Evolutionary conservation across 2,797 vertebrate genomes (phyloP).

Genomic region (Melanogrammus aeglefinus): DNA sequence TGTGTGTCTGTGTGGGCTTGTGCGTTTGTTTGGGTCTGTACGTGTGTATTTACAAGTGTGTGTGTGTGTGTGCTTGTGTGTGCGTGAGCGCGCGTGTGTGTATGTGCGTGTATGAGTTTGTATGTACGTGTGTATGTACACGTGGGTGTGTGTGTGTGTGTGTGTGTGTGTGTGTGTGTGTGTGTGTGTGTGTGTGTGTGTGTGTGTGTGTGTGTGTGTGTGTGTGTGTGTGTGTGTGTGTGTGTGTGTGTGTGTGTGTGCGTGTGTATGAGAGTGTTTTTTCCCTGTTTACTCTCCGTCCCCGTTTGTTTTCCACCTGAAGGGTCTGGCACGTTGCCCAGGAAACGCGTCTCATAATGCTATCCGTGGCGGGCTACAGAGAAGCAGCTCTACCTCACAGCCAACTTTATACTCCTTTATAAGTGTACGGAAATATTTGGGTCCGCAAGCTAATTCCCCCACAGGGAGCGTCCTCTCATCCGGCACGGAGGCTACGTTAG

Average conservation of each 20-base stretch:
- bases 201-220: slow-evolving; percentile 23
- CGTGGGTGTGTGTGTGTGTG: not conserved
- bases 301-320: not conserved
- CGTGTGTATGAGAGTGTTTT: not conserved
- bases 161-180: not conserved
- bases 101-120: not conserved
- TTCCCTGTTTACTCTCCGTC: not conserved
- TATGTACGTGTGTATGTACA: not conserved
- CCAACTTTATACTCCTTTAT: not conserved
- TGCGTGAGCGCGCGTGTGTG: not conserved
- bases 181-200: not conserved
- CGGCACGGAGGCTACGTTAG: too few relatives aligned
- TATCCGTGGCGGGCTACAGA: not conserved
- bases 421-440: not conserved
- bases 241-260: not conserved
- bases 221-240: not conserved
- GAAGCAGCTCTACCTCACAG: not conserved
- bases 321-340: not conserved
- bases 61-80: not conserved
- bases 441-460: not conserved
- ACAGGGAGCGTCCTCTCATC: too few relatives aligned
- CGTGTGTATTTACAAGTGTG: not conserved
- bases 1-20: not conserved
- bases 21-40: not conserved
- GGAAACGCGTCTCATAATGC: not conserved